Base-by-base conservation (phyloP, 2,113 vertebrate species). In the Arizona elegans region DNA sequence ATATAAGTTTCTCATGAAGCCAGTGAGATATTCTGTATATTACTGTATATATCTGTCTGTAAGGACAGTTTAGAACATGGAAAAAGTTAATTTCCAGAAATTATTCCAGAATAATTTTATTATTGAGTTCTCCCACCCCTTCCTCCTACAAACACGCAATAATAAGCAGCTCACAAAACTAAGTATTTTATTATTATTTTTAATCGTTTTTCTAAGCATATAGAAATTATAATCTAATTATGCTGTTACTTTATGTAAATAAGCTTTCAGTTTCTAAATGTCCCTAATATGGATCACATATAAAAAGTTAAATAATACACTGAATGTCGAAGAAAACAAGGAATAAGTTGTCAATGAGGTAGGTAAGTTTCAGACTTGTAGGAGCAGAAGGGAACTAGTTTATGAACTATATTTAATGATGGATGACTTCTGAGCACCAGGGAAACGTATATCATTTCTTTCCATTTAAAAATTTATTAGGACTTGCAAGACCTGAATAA, bases 381-480 rank as follows among this genome's bases (percentile, higher is more conserved):
- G 81, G 29, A 95, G 5, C 53, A 93, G 90, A 97, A 93, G 10
- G 50, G 55, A 97, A 96, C 90, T 62, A 6, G 89, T 96, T 95
- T 94, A 19, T 89, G 95, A 96, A 95, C 94, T 91, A 23, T 75
- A 92, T 93, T 95, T 96, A 95, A 95, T 94, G 91, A 95, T 95
- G 52, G 85, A 95, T 96, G 81, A 92, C 7, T 95, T 96, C 90
- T 95, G 86, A 94, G 13, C 91, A 43, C 91, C 96, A 90, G 15
- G 23, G 26, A 21, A 29, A 24, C 13, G 97, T 47, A 10, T 95
- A 91, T 94, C 43, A 88, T 54, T 92, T 93, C 8, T 90, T 97
- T 43, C 93, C 89, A 96, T 96, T 97, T 97, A 97, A 97, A 97
- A 97, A 96, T 96, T 96, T 93, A 97, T 97, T 96, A 96, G 91